phyloP scores from a whole-genome alignment of 2,113 vertebrate genomes.

The Eudorcas thomsonii region DNA sequence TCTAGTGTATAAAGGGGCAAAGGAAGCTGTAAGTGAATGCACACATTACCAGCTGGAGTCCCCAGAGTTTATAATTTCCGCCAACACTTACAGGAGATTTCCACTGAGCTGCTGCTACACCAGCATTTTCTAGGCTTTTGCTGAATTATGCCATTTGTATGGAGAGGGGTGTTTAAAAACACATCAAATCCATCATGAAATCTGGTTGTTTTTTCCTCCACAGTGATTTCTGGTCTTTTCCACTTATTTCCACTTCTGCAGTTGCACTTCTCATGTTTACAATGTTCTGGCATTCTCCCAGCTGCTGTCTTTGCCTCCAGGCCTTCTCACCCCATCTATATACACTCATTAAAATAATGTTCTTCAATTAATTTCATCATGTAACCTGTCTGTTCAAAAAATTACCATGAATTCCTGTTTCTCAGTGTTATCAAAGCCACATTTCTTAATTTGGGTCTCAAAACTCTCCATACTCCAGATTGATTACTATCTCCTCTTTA shows the following conservation, averaged over 20 bases:
- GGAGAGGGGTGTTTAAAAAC: background rate
- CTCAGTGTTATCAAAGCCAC: background rate
- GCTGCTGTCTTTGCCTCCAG: background rate
- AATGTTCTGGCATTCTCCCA: background rate
- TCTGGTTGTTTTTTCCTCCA: background rate
- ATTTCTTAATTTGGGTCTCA: background rate
- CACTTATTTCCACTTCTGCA: background rate
- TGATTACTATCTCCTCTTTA: background rate
- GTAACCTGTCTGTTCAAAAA: background rate
- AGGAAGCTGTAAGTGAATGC: constrained; percentile 25
- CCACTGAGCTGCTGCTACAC: background rate
- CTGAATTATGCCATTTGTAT: constrained; percentile 19
- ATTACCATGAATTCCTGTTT: background rate
- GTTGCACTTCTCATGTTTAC: background rate
- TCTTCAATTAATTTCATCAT: background rate
- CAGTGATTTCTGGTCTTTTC: background rate
- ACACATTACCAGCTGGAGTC: constrained; percentile 35
- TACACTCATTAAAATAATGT: background rate
- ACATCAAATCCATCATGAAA: background rate
- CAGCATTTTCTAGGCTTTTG: constrained; percentile 36
- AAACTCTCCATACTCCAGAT: constrained; percentile 15
- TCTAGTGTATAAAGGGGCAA: constrained; percentile 15
- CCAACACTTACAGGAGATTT: constrained; percentile 36
- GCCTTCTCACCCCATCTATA: background rate
- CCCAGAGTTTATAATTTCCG: constrained; percentile 31